Percentiles rank a stretch among this genome's conserved stretches.
Evolutionary conservation across 2,888 invertebrate species (phyloP).

Genomic region (Xylota sylvarum): DNA sequence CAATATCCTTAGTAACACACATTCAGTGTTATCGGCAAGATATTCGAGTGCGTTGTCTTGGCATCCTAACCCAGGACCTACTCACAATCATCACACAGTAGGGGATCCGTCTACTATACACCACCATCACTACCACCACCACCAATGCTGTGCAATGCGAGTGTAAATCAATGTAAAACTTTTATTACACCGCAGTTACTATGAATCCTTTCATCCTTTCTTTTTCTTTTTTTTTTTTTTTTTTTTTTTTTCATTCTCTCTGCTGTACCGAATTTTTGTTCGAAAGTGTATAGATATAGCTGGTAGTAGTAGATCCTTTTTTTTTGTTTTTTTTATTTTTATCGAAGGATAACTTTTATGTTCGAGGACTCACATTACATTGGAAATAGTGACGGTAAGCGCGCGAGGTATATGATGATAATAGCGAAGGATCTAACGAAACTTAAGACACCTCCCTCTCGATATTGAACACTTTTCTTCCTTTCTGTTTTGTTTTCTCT

Average conservation of each 20-base stretch:
- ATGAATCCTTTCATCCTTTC: constrained; percentile 62
- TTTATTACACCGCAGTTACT: constrained; percentile 76
- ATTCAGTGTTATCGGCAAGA: constrained; percentile 54
- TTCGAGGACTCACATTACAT: constrained; percentile 69
- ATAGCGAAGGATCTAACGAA: constrained; percentile 65
- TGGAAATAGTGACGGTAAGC: constrained; percentile 35
- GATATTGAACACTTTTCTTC: constrained; percentile 47
- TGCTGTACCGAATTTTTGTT: constrained; percentile 29
- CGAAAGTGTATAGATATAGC: background rate
- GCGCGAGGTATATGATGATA: constrained; percentile 46
- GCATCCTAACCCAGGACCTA: constrained; percentile 2
- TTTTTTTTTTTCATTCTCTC: background rate
- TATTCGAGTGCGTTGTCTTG: constrained; percentile 60
- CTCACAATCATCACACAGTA: constrained; percentile 13
- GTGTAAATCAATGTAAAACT: constrained; percentile 76
- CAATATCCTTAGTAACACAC: constrained; percentile 64
- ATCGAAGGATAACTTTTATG: constrained; percentile 68
- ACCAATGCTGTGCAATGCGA: constrained; percentile 61
- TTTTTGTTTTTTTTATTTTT: constrained; percentile 6
- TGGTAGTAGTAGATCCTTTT: constrained; percentile 30
- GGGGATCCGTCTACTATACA: constrained; percentile 31
- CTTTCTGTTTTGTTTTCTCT: background rate
- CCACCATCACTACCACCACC: constrained; percentile 11
- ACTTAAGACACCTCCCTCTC: constrained; percentile 56
- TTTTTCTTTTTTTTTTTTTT: constrained; percentile 11